A percentile compares a stretch with the other conserved stretches of the same genome.
Evolutionary conservation across 2,888 invertebrate species (phyloP).

Genomic region (Lithodes maja): DNA sequence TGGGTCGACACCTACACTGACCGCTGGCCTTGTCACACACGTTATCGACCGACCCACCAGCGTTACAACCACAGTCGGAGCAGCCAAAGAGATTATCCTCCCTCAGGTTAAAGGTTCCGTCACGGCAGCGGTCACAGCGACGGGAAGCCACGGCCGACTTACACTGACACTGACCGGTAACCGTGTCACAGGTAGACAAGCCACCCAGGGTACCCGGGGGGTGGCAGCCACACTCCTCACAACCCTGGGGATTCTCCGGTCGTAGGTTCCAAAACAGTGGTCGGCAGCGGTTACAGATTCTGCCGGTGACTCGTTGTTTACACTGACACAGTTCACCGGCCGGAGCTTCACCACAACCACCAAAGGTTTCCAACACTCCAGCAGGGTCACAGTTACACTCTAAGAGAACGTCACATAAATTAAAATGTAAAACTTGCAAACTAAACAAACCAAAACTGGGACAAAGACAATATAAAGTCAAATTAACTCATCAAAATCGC

Average conservation of each 20-base stretch:
- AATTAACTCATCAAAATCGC: neutral
- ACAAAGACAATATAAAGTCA: neutral
- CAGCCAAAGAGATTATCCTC: constrained; percentile 93
- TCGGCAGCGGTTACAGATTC: constrained; percentile 96
- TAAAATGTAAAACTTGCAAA: neutral
- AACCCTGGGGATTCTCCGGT: constrained; percentile 90
- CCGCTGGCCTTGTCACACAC: constrained; percentile 90
- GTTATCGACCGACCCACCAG: constrained; percentile 92
- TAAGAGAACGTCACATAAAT: constrained; percentile 72
- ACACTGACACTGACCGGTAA: constrained; percentile 93
- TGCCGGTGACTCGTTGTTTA: constrained; percentile 93
- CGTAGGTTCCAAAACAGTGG: constrained; percentile 95
- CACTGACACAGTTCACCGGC: constrained; percentile 96
- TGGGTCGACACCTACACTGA: constrained; percentile 93
- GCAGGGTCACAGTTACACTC: constrained; percentile 98
- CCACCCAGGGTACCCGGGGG: constrained; percentile 91
- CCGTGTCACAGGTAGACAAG: constrained; percentile 88
- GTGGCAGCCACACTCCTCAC: constrained; percentile 94
- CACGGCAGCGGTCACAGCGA: constrained; percentile 88
- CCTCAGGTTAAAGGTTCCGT: constrained; percentile 90
- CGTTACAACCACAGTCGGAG: constrained; percentile 93
- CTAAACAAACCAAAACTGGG: neutral
- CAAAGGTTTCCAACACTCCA: constrained; percentile 90
- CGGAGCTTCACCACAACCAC: constrained; percentile 91
- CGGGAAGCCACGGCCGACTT: constrained; percentile 89